phyloP scores from a whole-genome alignment of 2,888 invertebrate species.

The Celastrina argiolus region DNA sequence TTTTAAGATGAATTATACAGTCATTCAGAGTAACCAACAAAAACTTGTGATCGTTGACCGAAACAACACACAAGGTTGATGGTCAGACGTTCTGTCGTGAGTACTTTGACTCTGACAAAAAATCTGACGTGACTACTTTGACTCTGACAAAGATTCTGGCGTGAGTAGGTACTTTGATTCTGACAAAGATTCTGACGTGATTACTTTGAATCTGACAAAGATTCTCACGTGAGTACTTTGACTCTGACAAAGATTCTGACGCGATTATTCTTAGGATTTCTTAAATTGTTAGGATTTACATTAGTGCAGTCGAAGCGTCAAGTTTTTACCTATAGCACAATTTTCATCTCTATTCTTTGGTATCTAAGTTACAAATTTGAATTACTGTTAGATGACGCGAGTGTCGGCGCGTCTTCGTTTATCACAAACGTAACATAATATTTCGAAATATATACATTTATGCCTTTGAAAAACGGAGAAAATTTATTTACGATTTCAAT shows the following conservation, averaged over 20 bases:
- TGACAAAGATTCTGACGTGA: neutral
- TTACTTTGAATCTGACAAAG: neutral
- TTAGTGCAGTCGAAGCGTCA: no score
- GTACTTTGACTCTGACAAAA: neutral
- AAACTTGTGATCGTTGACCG: conserved; percentile 60
- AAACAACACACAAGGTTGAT: conserved; percentile 64
- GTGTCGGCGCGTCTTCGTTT: no score
- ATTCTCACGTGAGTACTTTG: neutral
- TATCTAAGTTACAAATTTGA: no score
- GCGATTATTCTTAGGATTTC: neutral
- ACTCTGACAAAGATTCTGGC: conserved; percentile 1
- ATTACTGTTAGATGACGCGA: no score
- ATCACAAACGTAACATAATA: no score
- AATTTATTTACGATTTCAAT: no score
- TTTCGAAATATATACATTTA: no score
- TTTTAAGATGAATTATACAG: neutral
- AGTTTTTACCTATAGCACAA: no score
- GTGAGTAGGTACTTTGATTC: neutral
- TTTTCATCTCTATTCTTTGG: no score
- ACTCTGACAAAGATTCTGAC: neutral
- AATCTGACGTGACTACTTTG: neutral
- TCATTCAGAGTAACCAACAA: conserved; percentile 41
- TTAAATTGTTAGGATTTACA: neutral
- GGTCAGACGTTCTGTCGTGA: conserved; percentile 43
- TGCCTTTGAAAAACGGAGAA: no score